Evolutionary conservation across 2,888 invertebrate genomes (phyloP).

Genomic region (Chloromyia formosa): DNA sequence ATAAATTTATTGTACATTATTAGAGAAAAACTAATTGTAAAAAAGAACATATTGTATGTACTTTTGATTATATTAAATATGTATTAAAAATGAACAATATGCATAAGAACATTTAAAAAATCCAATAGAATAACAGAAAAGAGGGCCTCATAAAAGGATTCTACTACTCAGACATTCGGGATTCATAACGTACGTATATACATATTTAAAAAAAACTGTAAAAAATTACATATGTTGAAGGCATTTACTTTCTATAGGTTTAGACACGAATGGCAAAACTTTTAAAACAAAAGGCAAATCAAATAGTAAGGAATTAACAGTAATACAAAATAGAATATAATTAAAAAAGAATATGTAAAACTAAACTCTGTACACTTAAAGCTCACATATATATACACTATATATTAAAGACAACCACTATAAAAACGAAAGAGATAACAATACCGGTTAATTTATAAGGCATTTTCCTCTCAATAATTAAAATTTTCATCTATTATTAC

Average conservation of each 20-base stretch:
- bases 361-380: neutral
- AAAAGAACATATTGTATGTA: slow-evolving; percentile 44
- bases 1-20: slow-evolving; percentile 46
- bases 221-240: too few species aligned
- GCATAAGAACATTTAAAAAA: too few species aligned
- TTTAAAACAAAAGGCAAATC: slow-evolving; percentile 22
- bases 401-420: neutral
- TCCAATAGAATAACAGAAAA: too few species aligned
- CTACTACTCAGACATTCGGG: neutral
- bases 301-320: slow-evolving; percentile 38
- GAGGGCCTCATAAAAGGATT: neutral
- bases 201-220: too few species aligned
- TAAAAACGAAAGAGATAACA: slow-evolving; percentile 3
- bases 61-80: slow-evolving; percentile 42
- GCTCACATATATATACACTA: neutral
- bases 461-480: neutral
- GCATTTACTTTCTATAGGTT: neutral
- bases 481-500: neutral
- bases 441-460: neutral
- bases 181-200: neutral
- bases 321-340: slow-evolving; percentile 6
- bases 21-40: slow-evolving; percentile 38
- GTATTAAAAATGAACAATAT: neutral
- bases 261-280: neutral
- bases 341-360: neutral